phyloP scores from a whole-genome alignment of 2,113 vertebrate species.

The Quiscalus mexicanus region DNA sequence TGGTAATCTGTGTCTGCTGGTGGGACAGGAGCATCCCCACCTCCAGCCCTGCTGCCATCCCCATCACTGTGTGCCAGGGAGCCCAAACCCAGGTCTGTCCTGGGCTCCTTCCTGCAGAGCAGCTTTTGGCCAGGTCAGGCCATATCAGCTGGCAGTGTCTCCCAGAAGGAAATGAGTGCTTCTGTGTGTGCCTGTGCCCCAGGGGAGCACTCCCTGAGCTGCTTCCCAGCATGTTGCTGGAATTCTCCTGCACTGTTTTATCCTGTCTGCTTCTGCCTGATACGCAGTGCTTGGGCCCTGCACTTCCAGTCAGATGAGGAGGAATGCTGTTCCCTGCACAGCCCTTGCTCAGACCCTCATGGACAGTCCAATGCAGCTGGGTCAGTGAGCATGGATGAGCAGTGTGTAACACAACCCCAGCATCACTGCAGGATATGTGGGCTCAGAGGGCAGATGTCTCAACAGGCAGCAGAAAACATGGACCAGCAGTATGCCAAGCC shows the following conservation, averaged over 20 bases:
- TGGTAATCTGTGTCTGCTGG: not conserved
- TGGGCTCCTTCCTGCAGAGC: not conserved
- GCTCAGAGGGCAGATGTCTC: not conserved
- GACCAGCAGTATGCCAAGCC: not conserved
- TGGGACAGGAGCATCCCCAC: not conserved
- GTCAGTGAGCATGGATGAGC: not conserved
- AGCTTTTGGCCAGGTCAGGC: not conserved
- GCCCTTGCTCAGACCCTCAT: not conserved
- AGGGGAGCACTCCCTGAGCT: not conserved
- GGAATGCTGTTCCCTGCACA: not conserved
- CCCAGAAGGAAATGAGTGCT: not conserved
- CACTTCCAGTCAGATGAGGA: not conserved
- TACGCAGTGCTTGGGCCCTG: not conserved
- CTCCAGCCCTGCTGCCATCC: not conserved
- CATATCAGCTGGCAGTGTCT: not conserved
- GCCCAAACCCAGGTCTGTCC: too few relatives aligned
- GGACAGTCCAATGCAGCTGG: fast-evolving
- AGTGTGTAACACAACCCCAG: not conserved
- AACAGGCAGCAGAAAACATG: fast-evolving
- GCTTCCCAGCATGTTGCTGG: not conserved
- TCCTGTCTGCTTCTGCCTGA: not conserved
- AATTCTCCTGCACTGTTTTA: not conserved
- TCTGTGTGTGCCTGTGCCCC: fast-evolving
- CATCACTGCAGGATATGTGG: fast-evolving
- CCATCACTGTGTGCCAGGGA: not conserved